Conservation (phyloP, 2,113 vertebrate species). For the Epinephelus moara region DNA sequence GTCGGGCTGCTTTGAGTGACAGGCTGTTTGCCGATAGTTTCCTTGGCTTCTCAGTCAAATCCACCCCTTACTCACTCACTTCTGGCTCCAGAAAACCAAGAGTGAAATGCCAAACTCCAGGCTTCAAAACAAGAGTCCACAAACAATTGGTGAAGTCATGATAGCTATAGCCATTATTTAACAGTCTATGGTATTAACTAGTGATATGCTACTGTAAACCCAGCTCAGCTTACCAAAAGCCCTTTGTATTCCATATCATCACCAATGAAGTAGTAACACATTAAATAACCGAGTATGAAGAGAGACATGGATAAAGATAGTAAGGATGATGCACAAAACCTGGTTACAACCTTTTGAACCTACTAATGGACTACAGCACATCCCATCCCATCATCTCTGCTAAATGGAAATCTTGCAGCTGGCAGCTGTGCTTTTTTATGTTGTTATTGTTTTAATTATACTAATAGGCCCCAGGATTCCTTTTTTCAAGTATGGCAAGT, state of each 20-base stretch:
- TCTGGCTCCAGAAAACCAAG: no score
- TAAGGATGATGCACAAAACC: slow-evolving; percentile 17
- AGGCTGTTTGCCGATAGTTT: no score
- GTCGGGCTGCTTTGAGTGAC: no score
- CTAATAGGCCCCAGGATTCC: background rate
- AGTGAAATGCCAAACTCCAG: no score
- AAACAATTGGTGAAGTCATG: no score
- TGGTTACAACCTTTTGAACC: slow-evolving; percentile 30
- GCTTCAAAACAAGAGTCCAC: no score
- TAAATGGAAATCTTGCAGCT: slow-evolving; percentile 16
- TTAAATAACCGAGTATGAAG: slow-evolving; percentile 16
- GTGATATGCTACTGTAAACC: background rate
- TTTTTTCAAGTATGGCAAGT: background rate
- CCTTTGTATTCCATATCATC: background rate
- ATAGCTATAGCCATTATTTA: no score
- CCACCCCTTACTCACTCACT: no score
- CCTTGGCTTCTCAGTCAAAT: no score
- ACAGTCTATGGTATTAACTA: no score
- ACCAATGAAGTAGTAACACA: slow-evolving; percentile 3
- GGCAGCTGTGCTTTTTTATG: slow-evolving; percentile 16
- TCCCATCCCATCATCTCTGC: background rate
- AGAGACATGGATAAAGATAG: slow-evolving; percentile 11
- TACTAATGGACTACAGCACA: slow-evolving; percentile 12
- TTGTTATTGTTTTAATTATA: slow-evolving; percentile 11
- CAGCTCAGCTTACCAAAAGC: background rate